phyloP scores from a whole-genome alignment of 2,888 invertebrate genomes.

The Ichneumoninae sp. region DNA sequence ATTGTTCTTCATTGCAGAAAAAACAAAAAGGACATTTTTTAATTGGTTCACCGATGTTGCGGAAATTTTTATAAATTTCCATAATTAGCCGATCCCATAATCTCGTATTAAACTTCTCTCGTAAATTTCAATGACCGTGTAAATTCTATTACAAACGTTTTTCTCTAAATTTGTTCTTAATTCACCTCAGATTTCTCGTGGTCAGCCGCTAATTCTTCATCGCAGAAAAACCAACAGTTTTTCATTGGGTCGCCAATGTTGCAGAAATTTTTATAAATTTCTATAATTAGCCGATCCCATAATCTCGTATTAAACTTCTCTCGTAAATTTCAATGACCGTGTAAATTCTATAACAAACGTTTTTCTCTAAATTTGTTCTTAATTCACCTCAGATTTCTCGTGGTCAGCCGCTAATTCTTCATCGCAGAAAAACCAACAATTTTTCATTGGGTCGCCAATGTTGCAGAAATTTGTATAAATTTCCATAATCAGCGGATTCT shows the following conservation, averaged over 20 bases:
- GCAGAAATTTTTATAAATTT: no score
- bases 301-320: not conserved
- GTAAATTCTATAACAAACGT: not conserved
- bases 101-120: not conserved
- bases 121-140: no score
- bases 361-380: not conserved
- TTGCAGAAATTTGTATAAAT: no score
- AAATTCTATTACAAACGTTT: not conserved
- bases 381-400: no score
- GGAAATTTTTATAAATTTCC: not conserved
- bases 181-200: not conserved
- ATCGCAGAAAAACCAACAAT: no score
- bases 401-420: not conserved
- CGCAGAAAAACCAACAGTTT: no score
- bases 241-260: no score
- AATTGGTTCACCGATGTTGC: not conserved
- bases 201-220: not conserved
- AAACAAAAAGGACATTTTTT: not conserved
- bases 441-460: no score
- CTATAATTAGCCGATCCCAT: no score
- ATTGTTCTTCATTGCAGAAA: not conserved
- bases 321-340: not conserved
- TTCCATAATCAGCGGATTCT: no score
- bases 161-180: not conserved
- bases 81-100: not conserved